Evolutionary conservation across 2,113 vertebrate species (phyloP).

Genomic region (Phrynocephalus versicolor): DNA sequence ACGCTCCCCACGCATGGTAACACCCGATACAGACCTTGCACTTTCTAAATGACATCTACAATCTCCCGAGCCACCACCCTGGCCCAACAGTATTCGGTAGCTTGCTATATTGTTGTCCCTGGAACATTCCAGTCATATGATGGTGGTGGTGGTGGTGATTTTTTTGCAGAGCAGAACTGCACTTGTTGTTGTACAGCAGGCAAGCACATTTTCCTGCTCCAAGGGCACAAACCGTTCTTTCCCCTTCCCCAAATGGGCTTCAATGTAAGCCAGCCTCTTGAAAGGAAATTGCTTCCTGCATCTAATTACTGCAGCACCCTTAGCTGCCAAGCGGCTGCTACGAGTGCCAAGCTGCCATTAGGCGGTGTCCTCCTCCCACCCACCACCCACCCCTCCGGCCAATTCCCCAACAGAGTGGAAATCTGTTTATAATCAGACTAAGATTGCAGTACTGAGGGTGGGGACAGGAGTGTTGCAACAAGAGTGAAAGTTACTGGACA

Average conservation of each 20-base stretch:
- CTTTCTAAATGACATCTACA: not conserved
- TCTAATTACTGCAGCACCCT: conserved; percentile 8
- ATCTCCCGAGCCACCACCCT: not conserved
- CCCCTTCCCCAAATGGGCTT: conserved; percentile 29
- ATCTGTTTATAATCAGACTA: conserved; percentile 44
- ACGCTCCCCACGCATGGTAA: too few relatives aligned
- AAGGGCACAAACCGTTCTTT: conserved; percentile 27
- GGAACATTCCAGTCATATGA: not conserved
- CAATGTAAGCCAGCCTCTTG: conserved; percentile 19
- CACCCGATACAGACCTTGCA: not conserved
- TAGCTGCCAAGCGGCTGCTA: conserved; percentile 14
- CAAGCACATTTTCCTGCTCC: conserved; percentile 28
- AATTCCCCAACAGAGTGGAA: conserved; percentile 23
- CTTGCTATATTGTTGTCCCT: conserved; percentile 17
- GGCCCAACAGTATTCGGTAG: not conserved
- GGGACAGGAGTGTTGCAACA: not conserved
- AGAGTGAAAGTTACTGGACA: not conserved
- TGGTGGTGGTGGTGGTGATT: not conserved
- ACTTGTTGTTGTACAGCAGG: conserved; percentile 37
- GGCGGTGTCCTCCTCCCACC: not conserved
- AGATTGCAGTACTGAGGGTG: not conserved
- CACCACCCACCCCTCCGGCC: too few relatives aligned
- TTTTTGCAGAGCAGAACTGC: not conserved
- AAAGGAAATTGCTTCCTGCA: conserved; percentile 64
- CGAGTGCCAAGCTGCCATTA: not conserved